Conservation (phyloP, 1,140 invertebrate species). For the Lepidostoma basale region DNA sequence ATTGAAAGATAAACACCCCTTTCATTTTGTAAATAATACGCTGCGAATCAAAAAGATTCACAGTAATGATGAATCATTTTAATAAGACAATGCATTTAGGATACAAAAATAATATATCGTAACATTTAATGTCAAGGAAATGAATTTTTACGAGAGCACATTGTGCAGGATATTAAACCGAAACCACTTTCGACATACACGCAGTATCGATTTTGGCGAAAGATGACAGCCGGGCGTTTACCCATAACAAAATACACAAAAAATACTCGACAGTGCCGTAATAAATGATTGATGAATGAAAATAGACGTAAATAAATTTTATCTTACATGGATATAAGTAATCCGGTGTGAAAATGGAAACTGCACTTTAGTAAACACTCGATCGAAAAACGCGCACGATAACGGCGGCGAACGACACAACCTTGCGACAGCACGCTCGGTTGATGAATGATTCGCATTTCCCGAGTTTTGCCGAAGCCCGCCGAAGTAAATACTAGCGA, state of each 20-base stretch:
- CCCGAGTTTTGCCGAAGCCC: background rate
- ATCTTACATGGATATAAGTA: slow-evolving; percentile 6
- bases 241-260: slow-evolving; percentile 4
- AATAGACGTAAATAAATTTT: background rate
- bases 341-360: slow-evolving; percentile 16
- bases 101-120: too few species aligned
- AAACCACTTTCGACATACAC: slow-evolving; percentile 18
- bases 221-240: slow-evolving; percentile 28
- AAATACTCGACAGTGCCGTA: background rate
- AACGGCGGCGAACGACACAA: slow-evolving; percentile 1
- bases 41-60: too few species aligned
- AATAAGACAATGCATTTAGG: too few species aligned
- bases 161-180: background rate
- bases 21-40: too few species aligned
- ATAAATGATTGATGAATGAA: background rate
- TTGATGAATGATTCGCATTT: slow-evolving; percentile 14
- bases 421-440: background rate
- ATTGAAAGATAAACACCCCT: too few species aligned
- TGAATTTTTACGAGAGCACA: background rate
- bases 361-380: slow-evolving; percentile 26
- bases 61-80: too few species aligned
- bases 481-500: background rate
- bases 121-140: background rate
- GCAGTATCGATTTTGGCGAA: slow-evolving; percentile 4
- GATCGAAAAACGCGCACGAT: slow-evolving; percentile 9